phyloP scores from a whole-genome alignment of 2,888 invertebrate genomes.

The Venustoraphidia nigricollis region DNA sequence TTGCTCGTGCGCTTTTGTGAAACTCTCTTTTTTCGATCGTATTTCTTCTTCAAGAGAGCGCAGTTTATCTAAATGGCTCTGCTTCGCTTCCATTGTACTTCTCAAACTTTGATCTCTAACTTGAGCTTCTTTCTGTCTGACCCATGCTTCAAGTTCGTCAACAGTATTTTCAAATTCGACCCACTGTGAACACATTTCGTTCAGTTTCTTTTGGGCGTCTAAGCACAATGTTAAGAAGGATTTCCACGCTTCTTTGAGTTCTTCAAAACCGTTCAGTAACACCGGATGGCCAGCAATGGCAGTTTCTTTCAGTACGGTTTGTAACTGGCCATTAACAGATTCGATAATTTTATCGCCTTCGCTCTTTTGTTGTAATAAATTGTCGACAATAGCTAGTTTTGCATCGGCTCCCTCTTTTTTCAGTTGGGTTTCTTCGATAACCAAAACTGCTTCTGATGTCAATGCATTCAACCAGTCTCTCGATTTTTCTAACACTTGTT shows the following conservation, averaged over 20 bases:
- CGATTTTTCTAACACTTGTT: conserved; percentile 66
- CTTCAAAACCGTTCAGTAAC: conserved; percentile 56
- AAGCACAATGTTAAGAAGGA: conserved; percentile 56
- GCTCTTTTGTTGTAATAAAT: conserved; percentile 52
- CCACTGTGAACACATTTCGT: conserved; percentile 64
- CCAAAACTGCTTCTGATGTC: conserved; percentile 59
- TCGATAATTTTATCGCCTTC: conserved; percentile 58
- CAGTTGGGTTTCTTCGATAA: conserved; percentile 62
- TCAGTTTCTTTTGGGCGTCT: conserved; percentile 54
- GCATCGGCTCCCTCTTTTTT: conserved; percentile 67
- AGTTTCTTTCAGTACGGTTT: conserved; percentile 60
- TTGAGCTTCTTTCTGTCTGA: conserved; percentile 68
- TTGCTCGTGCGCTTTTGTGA: conserved; percentile 49
- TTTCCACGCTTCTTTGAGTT: conserved; percentile 58
- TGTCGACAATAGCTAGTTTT: conserved; percentile 58
- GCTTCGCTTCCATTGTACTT: conserved; percentile 70
- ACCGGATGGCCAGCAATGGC: conserved; percentile 60
- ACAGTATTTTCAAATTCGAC: conserved; percentile 64
- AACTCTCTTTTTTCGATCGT: conserved; percentile 45
- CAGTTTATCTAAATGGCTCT: conserved; percentile 60
- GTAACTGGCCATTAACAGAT: conserved; percentile 53
- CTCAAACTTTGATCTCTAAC: conserved; percentile 81
- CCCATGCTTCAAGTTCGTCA: conserved; percentile 68
- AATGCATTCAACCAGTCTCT: conserved; percentile 70
- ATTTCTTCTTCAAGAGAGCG: conserved; percentile 57